Base-by-base conservation (phyloP, 2,888 invertebrate genomes). In the Synergus japonicus region DNA sequence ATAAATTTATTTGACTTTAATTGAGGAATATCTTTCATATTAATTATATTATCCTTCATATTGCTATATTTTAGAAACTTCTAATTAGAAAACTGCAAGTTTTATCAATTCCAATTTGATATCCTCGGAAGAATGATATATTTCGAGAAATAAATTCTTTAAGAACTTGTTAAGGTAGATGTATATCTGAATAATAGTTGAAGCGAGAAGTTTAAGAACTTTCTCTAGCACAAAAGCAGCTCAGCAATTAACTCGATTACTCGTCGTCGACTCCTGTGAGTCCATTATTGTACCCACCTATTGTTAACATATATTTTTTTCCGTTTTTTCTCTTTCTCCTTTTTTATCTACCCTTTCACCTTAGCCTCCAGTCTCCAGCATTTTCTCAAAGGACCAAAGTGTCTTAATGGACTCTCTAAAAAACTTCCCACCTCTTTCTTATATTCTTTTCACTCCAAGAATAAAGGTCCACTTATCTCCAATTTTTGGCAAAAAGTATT, bases 221-320 rank as follows among this genome's bases (percentile, higher is more conserved):
- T n/a, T 10, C 43, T 18, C 10, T 9, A 10, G 3, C 3, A 43
- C 18, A 15, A 41, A 44, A 66, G 66, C 10, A 43, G n/a, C 66
- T 41, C 41, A 41, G 66, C 43, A 44, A 43, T 66, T 66, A 66
- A 66, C 43, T 43, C 18, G n/a, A 73, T 73, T 73, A 54, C 49
- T 73, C 29, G 54, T 73, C n/a, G 49, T 54, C 54, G 37, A 37
- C 63, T 63, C 29, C 29, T 13, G 13, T 13, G 54, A 54, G 73
- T 54, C 29, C 54, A 73, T 73, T 73, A 46, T 15, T 54, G 73
- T n/a, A n/a, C 49, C 4, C 29, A 7, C 46, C 54, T 10, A 66
- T 43, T 66, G 66, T 43, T 66, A 43, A 43, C 12, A 9, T 9
- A n/a, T 73, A 15, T 15, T 69, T 22, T 37, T 73, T 13, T n/a